Conservation (phyloP, 2,888 invertebrate genomes). For the Myopa tessellatipennis region DNA sequence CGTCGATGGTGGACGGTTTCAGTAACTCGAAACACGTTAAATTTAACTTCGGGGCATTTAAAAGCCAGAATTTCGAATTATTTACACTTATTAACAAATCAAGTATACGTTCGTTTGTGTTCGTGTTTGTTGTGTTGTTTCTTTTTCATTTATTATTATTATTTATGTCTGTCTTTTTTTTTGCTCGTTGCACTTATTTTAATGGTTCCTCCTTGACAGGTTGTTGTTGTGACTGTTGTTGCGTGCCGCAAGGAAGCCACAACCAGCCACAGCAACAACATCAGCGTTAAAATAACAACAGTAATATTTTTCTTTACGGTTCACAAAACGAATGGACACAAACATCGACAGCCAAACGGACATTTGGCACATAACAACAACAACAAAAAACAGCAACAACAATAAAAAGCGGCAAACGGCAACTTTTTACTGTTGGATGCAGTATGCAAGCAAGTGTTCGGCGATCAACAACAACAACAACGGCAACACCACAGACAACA, state of each 20-base stretch:
- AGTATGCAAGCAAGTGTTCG: background rate
- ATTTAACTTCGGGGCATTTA: background rate
- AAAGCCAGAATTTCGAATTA: background rate
- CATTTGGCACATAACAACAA: background rate
- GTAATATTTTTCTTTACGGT: background rate
- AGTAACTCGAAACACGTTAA: background rate
- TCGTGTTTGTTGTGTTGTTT: background rate
- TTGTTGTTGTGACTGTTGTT: background rate
- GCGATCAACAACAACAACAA: background rate
- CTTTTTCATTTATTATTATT: background rate
- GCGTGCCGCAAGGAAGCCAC: conserved; percentile 27
- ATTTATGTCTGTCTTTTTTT: background rate
- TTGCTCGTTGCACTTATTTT: conserved; percentile 14
- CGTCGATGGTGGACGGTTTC: background rate
- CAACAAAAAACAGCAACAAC: background rate
- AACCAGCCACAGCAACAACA: background rate
- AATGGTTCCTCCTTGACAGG: conserved; percentile 22
- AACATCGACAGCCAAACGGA: background rate
- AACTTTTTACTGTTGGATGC: background rate
- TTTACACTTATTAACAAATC: conserved; percentile 3
- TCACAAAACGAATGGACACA: background rate
- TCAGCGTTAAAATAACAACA: background rate
- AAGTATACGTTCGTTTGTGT: background rate
- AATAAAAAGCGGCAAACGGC: background rate
- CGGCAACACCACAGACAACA: too few species aligned